Percentiles rank a stretch among this genome's conserved stretches.
These are phyloP conservation scores for Sphenodon punctatus DNA, from an alignment of 2,797 vertebrate species.

Conservation along the genomic window DNA sequence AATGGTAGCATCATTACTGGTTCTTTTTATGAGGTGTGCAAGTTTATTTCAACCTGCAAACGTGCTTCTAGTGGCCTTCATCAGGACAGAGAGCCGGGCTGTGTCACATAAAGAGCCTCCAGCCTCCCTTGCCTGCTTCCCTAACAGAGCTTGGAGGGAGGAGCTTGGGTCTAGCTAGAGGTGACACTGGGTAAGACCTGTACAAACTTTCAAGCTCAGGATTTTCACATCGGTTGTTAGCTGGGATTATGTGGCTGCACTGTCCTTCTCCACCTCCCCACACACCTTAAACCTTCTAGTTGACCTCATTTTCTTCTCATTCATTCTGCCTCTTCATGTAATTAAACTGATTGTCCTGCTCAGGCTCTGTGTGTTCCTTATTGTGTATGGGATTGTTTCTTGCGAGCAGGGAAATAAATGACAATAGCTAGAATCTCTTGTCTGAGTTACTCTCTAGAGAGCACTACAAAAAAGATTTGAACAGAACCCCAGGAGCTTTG, in stretches of 20 bases:
- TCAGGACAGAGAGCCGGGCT: slow-evolving; percentile 59
- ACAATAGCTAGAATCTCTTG: slow-evolving; percentile 52
- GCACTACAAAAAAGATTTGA: slow-evolving; percentile 50
- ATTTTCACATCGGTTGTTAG: neutral
- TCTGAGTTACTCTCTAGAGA: slow-evolving; percentile 55
- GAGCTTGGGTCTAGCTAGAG: slow-evolving; percentile 42
- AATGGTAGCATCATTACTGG: slow-evolving; percentile 95
- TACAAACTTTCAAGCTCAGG: slow-evolving; percentile 34
- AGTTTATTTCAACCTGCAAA: slow-evolving; percentile 83
- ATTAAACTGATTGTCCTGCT: slow-evolving; percentile 79
- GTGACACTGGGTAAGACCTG: slow-evolving; percentile 42
- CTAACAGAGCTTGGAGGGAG: slow-evolving; percentile 8
- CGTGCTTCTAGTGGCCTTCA: slow-evolving; percentile 72
- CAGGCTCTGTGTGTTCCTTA: slow-evolving; percentile 71
- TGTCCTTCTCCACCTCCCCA: neutral
- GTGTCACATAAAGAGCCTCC: slow-evolving; percentile 43
- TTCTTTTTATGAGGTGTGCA: slow-evolving; percentile 89
- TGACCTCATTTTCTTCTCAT: slow-evolving; percentile 76
- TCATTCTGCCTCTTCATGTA: slow-evolving; percentile 73
- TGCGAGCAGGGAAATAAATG: slow-evolving; percentile 75
- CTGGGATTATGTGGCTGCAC: neutral
- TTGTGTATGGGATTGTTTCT: slow-evolving; percentile 57
- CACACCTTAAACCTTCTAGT: slow-evolving; percentile 38
- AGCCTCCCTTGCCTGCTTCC: slow-evolving; percentile 46
- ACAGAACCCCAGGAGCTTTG: slow-evolving; percentile 63